phyloP scores from a whole-genome alignment of 2,797 vertebrate genomes.

The Acipenser oxyrinchus region DNA sequence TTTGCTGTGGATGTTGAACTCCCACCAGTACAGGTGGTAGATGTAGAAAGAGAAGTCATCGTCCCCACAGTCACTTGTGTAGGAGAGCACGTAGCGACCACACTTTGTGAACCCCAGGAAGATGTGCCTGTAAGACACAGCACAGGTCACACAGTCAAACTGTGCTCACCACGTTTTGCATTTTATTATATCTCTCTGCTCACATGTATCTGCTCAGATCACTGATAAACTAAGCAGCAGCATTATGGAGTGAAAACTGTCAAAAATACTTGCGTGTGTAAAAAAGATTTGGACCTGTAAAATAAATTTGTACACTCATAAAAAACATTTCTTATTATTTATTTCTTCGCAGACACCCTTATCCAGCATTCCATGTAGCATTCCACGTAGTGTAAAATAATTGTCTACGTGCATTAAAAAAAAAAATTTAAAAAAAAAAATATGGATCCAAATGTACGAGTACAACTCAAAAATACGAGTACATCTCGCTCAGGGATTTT shows the following conservation, averaged over 20 bases:
- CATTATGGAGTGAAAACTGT: slow-evolving; percentile 2
- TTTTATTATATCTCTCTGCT: too few relatives aligned
- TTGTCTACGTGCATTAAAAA: too few relatives aligned
- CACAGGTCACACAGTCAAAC: not conserved
- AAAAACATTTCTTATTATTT: too few relatives aligned
- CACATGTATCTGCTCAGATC: not conserved
- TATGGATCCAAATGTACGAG: too few relatives aligned
- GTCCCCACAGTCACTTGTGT: slow-evolving; percentile 82
- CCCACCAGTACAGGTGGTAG: slow-evolving; percentile 95
- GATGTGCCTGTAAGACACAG: slow-evolving; percentile 65
- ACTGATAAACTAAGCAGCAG: not conserved
- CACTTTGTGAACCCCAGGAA: slow-evolving; percentile 94
- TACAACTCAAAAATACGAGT: too few relatives aligned
- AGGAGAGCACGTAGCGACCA: slow-evolving; percentile 85
- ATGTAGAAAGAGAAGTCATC: slow-evolving; percentile 86
- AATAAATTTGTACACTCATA: too few relatives aligned
- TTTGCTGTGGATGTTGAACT: slow-evolving; percentile 90
- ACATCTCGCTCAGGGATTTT: too few relatives aligned
- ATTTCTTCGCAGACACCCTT: too few relatives aligned
- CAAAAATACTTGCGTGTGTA: not conserved
- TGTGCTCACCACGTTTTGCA: too few relatives aligned
- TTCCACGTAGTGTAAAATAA: too few relatives aligned
- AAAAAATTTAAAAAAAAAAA: too few relatives aligned
- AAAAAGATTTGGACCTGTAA: not conserved
- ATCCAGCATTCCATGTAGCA: too few relatives aligned